Evolutionary conservation across 2,888 invertebrate species (phyloP), one percentile per base, ranked within the genome.

Genomic region (Agonum fuliginosum): DNA sequence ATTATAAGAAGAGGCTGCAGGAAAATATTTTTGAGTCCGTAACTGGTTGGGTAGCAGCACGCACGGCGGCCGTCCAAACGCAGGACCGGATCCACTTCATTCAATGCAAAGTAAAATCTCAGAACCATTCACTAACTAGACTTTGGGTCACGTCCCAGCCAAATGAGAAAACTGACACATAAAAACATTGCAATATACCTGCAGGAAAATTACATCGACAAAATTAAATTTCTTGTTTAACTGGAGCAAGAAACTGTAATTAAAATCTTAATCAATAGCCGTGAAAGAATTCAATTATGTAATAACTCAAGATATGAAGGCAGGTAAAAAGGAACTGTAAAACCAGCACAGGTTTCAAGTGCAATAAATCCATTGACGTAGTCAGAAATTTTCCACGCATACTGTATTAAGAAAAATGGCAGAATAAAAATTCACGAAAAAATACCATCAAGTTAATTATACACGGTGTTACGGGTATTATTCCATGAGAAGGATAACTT

Each of bases 181-280:
- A 30, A 62, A 62, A 62, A 27, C 58, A 54, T 62, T 19, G 19
- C 58, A 30, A 62, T 62, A 62, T 62, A n/a, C n/a, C 17, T 62
- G 27, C 58, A 12, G 30, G 8, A 17, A 30, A 62, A 17, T 30
- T 62, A 54, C 8, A 17, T 34, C 17, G 4, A 54, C 27, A 12
- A 54, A 51, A 54, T 54, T 54, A 14, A 27, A 62, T 30, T 62
- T 62, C 6, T 3, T 30, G 30, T 30, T 3, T 48, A 17, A 48
- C 20, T 48, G 17, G 48, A 20, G 10, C 14, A 46, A 46, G 46
- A 17, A 46, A 20, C 48, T 22, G 30, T 27, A 62, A 62, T 62
- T 62, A 62, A 17, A 62, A 12, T 12, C 17, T 62, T 30, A 62
- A 62, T 62, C 30, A 62, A 62, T 12, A 62, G 30, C 58, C 27